A percentile compares a stretch with the other conserved stretches of the same genome.
Evolutionary conservation across 2,888 invertebrate genomes (phyloP).

Genomic region (Drosophila engyochracea): DNA sequence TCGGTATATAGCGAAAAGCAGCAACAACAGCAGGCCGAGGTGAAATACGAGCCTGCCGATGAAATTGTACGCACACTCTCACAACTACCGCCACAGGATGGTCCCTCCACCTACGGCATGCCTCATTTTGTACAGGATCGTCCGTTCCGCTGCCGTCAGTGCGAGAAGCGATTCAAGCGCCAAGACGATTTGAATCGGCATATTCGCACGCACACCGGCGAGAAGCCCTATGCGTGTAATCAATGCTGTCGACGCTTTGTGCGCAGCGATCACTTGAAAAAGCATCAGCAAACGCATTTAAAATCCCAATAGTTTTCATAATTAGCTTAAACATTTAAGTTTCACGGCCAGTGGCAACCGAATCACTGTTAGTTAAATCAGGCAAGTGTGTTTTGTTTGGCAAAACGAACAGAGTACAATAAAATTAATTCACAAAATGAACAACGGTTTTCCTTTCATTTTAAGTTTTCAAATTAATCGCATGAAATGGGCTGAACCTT

Average conservation of each 20-base stretch:
- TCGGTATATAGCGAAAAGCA: constrained; percentile 58
- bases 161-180: constrained; percentile 80
- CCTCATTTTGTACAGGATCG: constrained; percentile 75
- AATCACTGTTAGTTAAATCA: constrained; percentile 70
- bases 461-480: neutral
- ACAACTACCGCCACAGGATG: constrained; percentile 69
- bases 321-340: constrained; percentile 46
- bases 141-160: constrained; percentile 76
- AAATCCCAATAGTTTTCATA: constrained; percentile 71
- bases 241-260: constrained; percentile 81
- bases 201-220: constrained; percentile 82
- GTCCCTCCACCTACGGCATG: constrained; percentile 74
- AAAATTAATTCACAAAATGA: constrained; percentile 68
- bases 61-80: constrained; percentile 66
- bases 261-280: constrained; percentile 83
- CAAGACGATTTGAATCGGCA: constrained; percentile 84
- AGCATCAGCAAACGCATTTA: constrained; percentile 82
- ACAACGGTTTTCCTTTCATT: neutral
- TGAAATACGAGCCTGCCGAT: constrained; percentile 70
- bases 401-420: constrained; percentile 68
- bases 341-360: constrained; percentile 68
- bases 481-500: neutral
- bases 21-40: constrained; percentile 34
- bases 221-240: constrained; percentile 81
- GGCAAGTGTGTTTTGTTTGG: constrained; percentile 57